phyloP scores from a whole-genome alignment of 2,797 vertebrate genomes.

The Sebastes steindachneri region DNA sequence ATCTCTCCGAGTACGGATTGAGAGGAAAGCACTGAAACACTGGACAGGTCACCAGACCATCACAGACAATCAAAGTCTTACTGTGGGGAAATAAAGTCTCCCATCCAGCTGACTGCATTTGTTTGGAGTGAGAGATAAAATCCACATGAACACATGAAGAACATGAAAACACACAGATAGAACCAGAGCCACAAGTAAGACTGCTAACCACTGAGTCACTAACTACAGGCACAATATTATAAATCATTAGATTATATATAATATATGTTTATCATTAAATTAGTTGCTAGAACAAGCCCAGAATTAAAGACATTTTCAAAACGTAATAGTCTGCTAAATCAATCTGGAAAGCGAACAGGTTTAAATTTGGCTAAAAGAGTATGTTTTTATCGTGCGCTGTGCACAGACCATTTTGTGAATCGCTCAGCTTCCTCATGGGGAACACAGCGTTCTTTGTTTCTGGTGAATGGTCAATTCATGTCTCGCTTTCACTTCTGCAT shows the following conservation, averaged over 20 bases:
- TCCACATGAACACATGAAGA: neutral
- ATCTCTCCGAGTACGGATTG: slow-evolving; percentile 5
- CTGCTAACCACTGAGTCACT: neutral
- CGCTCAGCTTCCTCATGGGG: neutral
- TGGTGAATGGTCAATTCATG: slow-evolving; percentile 11
- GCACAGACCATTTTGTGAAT: slow-evolving; percentile 2
- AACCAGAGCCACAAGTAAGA: accelerated
- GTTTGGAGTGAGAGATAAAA: slow-evolving; percentile 1
- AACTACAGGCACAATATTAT: neutral
- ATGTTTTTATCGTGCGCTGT: neutral
- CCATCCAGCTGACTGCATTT: neutral
- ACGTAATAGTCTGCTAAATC: neutral
- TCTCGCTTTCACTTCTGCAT: slow-evolving; percentile 24
- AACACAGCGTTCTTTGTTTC: slow-evolving; percentile 32
- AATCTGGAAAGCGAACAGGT: neutral
- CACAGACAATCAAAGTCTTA: slow-evolving; percentile 23
- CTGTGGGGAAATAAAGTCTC: slow-evolving; percentile 25
- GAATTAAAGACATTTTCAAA: neutral
- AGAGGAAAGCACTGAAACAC: slow-evolving; percentile 21
- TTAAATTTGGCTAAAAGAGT: neutral
- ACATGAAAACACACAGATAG: neutral
- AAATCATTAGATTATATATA: neutral
- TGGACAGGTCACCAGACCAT: slow-evolving; percentile 22
- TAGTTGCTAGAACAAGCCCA: neutral
- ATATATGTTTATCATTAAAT: neutral